Evolutionary conservation across 1,140 invertebrate species (phyloP).

Genomic region (Brachionus plicatilis): DNA sequence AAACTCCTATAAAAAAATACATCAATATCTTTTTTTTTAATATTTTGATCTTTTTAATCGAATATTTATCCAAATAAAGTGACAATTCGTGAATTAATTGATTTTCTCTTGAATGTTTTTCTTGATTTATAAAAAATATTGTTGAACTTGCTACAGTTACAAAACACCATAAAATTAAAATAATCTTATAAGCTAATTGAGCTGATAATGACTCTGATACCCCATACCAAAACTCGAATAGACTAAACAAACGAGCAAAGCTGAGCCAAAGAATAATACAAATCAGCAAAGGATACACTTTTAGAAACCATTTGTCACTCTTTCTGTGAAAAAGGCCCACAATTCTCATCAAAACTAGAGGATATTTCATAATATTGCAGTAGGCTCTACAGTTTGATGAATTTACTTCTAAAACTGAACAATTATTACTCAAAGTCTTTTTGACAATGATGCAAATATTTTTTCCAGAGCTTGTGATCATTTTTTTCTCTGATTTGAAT

Average conservation of each 20-base stretch:
- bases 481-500: not conserved
- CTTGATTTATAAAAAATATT: slow-evolving; percentile 11
- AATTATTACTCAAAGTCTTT: not conserved
- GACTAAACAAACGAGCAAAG: not conserved
- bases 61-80: not conserved
- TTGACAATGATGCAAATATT: not conserved
- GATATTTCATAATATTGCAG: not conserved
- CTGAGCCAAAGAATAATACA: slow-evolving; percentile 11
- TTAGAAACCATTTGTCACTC: not conserved
- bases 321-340: not conserved
- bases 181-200: not conserved
- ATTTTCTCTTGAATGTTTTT: not conserved
- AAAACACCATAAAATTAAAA: not conserved
- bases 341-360: not conserved
- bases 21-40: not conserved
- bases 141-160: not conserved
- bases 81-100: not conserved
- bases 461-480: not conserved
- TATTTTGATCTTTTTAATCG: not conserved
- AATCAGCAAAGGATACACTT: not conserved
- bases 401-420: not conserved
- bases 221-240: slow-evolving; percentile 2
- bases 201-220: not conserved
- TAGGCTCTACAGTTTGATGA: not conserved
- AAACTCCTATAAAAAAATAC: not conserved